phyloP scores from a whole-genome alignment of 2,113 vertebrate species.

The Dascyllus trimaculatus region DNA sequence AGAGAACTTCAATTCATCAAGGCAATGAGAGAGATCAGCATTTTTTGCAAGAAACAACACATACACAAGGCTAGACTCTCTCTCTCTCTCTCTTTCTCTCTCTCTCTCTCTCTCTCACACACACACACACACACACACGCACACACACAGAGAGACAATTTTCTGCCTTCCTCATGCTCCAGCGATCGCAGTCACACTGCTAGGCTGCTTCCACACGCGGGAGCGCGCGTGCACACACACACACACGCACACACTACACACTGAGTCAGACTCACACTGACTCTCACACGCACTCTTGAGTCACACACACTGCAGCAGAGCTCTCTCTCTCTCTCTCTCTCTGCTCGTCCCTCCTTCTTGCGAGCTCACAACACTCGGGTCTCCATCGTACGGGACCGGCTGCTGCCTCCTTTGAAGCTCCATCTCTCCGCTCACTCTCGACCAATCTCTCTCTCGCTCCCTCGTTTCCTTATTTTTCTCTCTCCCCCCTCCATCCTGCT shows the following conservation, averaged over 20 bases:
- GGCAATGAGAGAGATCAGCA: conserved; percentile 31
- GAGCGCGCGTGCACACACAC: conserved; percentile 21
- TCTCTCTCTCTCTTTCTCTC: neutral
- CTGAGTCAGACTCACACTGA: conserved; percentile 36
- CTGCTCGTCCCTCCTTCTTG: conserved; percentile 52
- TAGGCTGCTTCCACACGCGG: conserved; percentile 46
- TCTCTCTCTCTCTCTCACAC: neutral
- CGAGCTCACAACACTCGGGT: conserved; percentile 62
- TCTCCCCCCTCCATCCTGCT: too few species aligned
- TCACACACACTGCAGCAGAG: conserved; percentile 68
- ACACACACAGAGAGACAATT: conserved; percentile 42
- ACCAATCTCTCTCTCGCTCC: neutral
- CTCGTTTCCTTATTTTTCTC: conserved; percentile 10
- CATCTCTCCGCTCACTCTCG: conserved; percentile 52
- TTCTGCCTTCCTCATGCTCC: conserved; percentile 70
- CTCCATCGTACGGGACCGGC: conserved; percentile 58
- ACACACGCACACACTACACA: conserved; percentile 13
- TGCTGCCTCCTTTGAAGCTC: conserved; percentile 60
- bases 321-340: conserved; percentile 19
- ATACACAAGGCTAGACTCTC: conserved; percentile 26
- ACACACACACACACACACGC: neutral
- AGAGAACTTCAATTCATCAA: conserved; percentile 64
- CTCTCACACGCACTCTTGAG: conserved; percentile 38
- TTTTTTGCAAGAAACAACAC: conserved; percentile 44
- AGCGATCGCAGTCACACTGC: conserved; percentile 66